Conservation (phyloP, 1,140 invertebrate genomes). For the Aradophagus sp. region DNA sequence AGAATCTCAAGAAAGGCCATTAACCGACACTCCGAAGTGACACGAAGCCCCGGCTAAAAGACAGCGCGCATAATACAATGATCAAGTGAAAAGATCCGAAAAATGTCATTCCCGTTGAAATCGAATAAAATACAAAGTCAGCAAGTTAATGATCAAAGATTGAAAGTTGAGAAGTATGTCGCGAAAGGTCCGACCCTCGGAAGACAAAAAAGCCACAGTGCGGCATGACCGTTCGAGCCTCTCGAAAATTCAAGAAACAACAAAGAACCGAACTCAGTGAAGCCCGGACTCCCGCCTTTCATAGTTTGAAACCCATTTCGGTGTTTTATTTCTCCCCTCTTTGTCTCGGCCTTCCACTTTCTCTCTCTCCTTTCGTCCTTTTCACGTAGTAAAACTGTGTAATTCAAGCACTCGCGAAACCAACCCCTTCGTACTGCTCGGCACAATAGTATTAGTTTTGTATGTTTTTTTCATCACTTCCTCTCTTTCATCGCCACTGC, state of each 20-base stretch:
- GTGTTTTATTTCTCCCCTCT: too few species aligned
- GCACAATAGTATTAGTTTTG: constrained; percentile 63
- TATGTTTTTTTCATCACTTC: constrained; percentile 53
- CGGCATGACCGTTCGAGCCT: constrained; percentile 53
- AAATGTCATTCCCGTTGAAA: constrained; percentile 7
- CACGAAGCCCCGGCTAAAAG: too few species aligned
- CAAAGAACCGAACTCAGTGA: constrained; percentile 60
- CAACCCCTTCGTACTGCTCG: constrained; percentile 54
- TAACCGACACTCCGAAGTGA: too few species aligned
- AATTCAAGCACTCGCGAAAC: constrained; percentile 63
- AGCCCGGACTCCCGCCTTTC: constrained; percentile 54
- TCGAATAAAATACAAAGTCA: constrained; percentile 38
- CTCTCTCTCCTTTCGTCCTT: constrained; percentile 48
- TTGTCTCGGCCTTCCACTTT: too few species aligned
- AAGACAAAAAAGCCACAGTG: constrained; percentile 47
- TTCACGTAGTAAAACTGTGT: constrained; percentile 57
- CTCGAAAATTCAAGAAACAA: constrained; percentile 57
- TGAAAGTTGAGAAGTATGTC: constrained; percentile 45
- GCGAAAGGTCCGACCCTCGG: constrained; percentile 47
- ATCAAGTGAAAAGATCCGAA: neutral
- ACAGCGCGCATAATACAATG: constrained; percentile 19
- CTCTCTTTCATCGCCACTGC: constrained; percentile 33
- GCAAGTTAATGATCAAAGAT: constrained; percentile 49
- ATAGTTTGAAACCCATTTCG: constrained; percentile 49
- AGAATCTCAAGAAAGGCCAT: too few species aligned